Base-by-base conservation (phyloP, 2,113 vertebrate genomes). In the Oceanodroma tethys region DNA sequence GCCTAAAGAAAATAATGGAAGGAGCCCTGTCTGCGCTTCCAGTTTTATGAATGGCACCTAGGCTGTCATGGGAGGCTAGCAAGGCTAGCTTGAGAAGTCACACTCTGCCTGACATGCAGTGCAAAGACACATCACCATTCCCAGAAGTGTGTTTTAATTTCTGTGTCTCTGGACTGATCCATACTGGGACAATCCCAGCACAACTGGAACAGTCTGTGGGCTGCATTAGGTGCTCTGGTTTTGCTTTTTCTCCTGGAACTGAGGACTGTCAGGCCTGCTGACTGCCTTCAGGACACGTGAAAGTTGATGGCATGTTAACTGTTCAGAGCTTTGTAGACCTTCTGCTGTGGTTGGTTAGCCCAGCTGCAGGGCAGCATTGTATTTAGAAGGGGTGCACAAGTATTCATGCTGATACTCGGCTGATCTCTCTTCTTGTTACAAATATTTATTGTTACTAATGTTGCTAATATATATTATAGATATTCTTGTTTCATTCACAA, bases 381-480 rank as follows among this genome's bases (percentile, higher is more conserved):
- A 3, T 27, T n/a, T 5, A 6, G 22, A 42, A 65, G n/a, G 47
- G 21, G 3, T 2, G 0, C 23, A 1, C 0, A 6, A 14, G 32
- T 18, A 13, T 74, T 45, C 13, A 0, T 18, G 9, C 5, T 59
- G 17, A 40, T 92, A 81, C 32, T 82, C 7, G 2, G 23, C 65
- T 38, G n/a, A 6, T 27, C 3, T 32, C 52, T 88, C 32, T 66
- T 59, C 50, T 74, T 10, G 4, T 34, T 81, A 43, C 59, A 81
- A 65, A 42, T 70, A 92, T 81, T 89, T 93, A 29, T 63, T 67
- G 34, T 70, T 80, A 26, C 27, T 80, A 23, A 67, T 52, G 17
- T n/a, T 92, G n/a, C 30, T 45, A 55, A 12, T 81, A 30, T 29
- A 72, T 87, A 38, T 42, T 34, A 16, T 16, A 71, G 40, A 72